These are phyloP conservation scores for Sebastolobus altivelis DNA, from an alignment of 2,797 vertebrate genomes.

Conservation along the genomic window DNA sequence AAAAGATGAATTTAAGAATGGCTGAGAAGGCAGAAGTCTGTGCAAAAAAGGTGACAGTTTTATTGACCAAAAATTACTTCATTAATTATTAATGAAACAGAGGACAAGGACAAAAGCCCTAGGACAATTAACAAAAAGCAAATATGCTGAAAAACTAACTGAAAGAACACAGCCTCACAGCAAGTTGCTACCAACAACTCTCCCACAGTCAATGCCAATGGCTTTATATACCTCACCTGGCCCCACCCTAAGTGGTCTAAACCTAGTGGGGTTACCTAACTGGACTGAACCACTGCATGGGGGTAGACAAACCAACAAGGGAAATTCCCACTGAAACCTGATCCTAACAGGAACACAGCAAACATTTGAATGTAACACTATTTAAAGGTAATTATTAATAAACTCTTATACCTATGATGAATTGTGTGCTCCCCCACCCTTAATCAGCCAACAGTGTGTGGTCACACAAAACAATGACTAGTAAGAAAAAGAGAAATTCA, in stretches of 20 bases:
- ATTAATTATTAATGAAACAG: background rate
- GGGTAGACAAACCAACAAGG: no score
- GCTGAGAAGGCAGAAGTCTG: background rate
- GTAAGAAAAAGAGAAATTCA: background rate
- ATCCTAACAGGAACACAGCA: no score
- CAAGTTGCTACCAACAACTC: background rate
- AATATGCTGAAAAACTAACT: background rate
- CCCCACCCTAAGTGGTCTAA: background rate
- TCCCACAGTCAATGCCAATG: background rate
- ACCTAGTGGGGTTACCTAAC: no score
- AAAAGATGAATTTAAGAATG: background rate
- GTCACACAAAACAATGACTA: background rate
- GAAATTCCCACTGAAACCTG: no score
- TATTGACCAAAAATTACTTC: background rate
- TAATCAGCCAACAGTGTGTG: no score
- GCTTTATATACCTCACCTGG: background rate
- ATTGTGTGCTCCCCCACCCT: background rate
- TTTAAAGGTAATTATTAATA: no score
- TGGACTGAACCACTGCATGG: no score
- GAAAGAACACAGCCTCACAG: background rate
- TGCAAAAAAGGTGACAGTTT: background rate
- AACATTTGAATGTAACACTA: no score
- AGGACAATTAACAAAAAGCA: background rate
- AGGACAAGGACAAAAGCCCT: background rate
- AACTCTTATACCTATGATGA: no score